Evolutionary conservation across 2,888 invertebrate genomes (phyloP), one percentile per base, ranked within the genome.

Genomic region (Ochropleura leucogaster): DNA sequence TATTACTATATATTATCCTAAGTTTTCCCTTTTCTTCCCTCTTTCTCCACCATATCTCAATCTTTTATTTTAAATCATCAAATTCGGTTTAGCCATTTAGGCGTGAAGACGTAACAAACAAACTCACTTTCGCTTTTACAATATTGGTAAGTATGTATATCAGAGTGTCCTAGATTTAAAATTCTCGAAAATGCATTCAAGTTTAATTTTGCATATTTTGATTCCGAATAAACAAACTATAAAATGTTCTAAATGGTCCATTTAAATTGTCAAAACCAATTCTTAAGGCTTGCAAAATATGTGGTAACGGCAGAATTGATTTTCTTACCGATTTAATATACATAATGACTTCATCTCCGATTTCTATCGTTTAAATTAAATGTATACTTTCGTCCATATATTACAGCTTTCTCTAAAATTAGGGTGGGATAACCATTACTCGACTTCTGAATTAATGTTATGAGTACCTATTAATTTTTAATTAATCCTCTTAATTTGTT

Each of bases 321-420:
- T 79, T 59, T 74, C 62, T 42, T 57, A 67, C 42, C 68, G 42
- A 75, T 64, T 62, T 64, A 53, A 68, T 72, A 74, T 67, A 18
- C 83, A 83, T 74, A 73, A 79, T 77, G 79, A 75, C 79, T 77
- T 81, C 42, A 84, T 86, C 63, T 55, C 60, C 69, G 66, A 78
- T 77, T 85, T 85, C 68, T 67, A 85, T 71, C 63, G 18, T 42
- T 59, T 70, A 66, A 69, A 83, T 82, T 72, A n/a, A 67, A 70
- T 70, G 46, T 53, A 66, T 66, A 74, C 68, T 83, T 85, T 83
- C 77, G 73, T 74, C 72, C 65, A 84, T 81, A 78, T 76, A 74
- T 77, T 74, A 74, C 44, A 74, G 66, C 81, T 85, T 86, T 85
- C 85, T 68, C 85, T 57, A 63, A 81, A 85, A 77, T 75, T 75